These are phyloP conservation scores for Hyaena hyaena DNA, from an alignment of 2,113 vertebrate species.

Conservation along the genomic window DNA sequence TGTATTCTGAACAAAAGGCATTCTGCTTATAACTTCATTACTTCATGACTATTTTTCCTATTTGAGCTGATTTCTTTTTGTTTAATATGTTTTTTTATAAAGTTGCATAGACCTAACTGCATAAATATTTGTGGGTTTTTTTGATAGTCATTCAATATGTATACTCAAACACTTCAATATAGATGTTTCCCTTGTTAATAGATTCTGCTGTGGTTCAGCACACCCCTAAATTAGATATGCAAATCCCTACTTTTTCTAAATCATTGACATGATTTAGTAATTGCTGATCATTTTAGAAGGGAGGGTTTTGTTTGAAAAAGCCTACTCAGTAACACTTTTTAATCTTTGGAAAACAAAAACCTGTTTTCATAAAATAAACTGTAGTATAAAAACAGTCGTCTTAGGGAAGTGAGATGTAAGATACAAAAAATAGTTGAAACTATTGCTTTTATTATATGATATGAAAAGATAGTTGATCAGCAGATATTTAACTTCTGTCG, in stretches of 20 bases:
- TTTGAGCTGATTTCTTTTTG: slow-evolving; percentile 21
- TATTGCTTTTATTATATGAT: slow-evolving; percentile 6
- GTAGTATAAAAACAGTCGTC: neutral
- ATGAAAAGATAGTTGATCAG: neutral
- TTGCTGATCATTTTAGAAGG: slow-evolving; percentile 42
- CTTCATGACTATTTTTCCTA: neutral
- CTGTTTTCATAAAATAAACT: slow-evolving; percentile 42
- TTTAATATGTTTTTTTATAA: neutral
- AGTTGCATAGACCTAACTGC: neutral
- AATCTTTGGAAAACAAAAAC: slow-evolving; percentile 20
- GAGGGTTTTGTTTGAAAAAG: slow-evolving; percentile 1
- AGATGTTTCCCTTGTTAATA: neutral
- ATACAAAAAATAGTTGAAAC: slow-evolving; percentile 3
- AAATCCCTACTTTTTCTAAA: slow-evolving; percentile 1
- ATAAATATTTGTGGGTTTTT: neutral
- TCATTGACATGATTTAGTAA: slow-evolving; percentile 1
- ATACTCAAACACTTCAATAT: neutral
- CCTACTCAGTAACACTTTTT: neutral
- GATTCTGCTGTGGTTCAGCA: neutral
- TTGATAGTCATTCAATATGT: neutral
- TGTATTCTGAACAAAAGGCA: neutral
- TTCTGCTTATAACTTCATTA: neutral
- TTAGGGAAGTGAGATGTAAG: neutral
- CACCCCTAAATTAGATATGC: neutral
- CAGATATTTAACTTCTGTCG: neutral